phyloP scores from a whole-genome alignment of 2,888 invertebrate genomes.

The Pyrrhosoma nymphula region DNA sequence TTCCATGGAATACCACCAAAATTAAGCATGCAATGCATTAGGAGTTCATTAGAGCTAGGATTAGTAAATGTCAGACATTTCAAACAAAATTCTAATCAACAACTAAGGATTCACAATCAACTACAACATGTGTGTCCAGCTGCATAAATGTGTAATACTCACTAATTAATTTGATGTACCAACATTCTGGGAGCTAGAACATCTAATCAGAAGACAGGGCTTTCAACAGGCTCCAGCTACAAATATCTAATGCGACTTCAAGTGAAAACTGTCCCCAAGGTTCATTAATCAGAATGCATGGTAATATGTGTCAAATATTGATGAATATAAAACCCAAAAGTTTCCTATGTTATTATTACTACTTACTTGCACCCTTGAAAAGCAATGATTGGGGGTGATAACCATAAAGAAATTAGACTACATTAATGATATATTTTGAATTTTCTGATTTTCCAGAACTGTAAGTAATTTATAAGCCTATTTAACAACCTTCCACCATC shows the following conservation, averaged over 20 bases:
- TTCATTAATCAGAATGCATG: not conserved
- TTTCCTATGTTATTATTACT: not conserved
- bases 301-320: not conserved
- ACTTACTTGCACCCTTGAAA: not conserved
- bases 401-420: not conserved
- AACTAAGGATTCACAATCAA: not conserved
- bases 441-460: not conserved
- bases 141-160: not conserved
- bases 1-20: not conserved
- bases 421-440: not conserved
- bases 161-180: not conserved
- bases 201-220: not conserved
- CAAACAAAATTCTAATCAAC: not conserved
- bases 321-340: not conserved
- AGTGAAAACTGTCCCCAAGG: not conserved
- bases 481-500: slow-evolving; percentile 35
- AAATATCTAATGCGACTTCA: not conserved
- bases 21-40: not conserved
- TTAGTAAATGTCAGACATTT: not conserved
- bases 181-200: not conserved
- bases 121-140: not conserved
- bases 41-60: not conserved
- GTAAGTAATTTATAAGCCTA: not conserved
- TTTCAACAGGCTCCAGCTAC: not conserved
- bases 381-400: not conserved